Conservation (phyloP, 2,888 invertebrate species). For the Drosophila mayaguana region DNA sequence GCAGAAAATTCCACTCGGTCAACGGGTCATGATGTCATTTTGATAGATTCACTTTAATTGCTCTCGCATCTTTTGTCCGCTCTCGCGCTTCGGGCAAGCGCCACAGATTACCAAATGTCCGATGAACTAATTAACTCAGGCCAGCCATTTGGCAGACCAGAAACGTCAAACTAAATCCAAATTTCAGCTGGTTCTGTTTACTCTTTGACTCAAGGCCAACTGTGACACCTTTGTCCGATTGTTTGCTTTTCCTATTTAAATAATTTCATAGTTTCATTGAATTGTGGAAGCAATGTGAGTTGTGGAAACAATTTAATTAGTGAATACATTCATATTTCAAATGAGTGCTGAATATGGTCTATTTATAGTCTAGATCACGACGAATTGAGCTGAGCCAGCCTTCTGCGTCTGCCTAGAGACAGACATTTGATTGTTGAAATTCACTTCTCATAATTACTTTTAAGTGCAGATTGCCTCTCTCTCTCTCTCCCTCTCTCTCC, state of each 20-base stretch:
- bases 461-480: too few species aligned
- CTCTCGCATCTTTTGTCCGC: conserved; percentile 26
- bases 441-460: too few species aligned
- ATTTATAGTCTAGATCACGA: too few species aligned
- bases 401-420: too few species aligned
- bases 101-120: conserved; percentile 35
- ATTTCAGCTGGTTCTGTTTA: not conserved
- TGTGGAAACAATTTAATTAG: not conserved
- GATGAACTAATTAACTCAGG: conserved; percentile 9
- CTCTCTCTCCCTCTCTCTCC: too few species aligned
- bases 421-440: too few species aligned
- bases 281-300: too few species aligned
- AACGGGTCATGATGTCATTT: conserved; percentile 79
- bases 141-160: not conserved
- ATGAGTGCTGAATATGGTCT: too few species aligned
- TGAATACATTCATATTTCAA: not conserved
- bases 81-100: conserved; percentile 5
- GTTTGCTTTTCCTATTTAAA: not conserved
- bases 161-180: not conserved
- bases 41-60: conserved; percentile 71
- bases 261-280: not conserved
- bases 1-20: conserved; percentile 64
- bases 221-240: too few species aligned
- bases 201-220: not conserved
- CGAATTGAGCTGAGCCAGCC: too few species aligned